Conservation (phyloP, 2,797 vertebrate species). For the Pipistrellus nathusii region DNA sequence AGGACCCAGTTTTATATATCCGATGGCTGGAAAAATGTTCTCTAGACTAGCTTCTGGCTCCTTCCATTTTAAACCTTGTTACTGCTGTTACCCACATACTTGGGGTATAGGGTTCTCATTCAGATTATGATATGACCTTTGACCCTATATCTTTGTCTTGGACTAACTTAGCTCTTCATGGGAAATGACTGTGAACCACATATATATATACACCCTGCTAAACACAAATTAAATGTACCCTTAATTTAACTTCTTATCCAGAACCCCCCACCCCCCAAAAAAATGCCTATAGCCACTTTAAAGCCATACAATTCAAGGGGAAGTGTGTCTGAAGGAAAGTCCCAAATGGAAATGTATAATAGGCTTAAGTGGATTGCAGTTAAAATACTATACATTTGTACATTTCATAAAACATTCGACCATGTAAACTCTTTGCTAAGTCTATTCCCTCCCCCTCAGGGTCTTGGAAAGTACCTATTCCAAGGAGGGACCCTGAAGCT, state of each 20-base stretch:
- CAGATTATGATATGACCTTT: not conserved
- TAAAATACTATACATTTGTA: constrained; percentile 36
- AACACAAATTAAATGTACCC: not conserved
- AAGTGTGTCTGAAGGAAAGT: constrained; percentile 13
- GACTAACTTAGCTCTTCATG: not conserved
- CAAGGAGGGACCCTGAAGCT: not conserved
- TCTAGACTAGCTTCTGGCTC: not conserved
- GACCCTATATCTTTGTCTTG: not conserved
- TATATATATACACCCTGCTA: not conserved
- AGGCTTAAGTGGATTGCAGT: not conserved
- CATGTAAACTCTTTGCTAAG: constrained; percentile 39
- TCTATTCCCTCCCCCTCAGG: not conserved
- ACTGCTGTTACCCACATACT: not conserved
- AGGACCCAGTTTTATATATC: not conserved
- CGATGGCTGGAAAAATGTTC: not conserved
- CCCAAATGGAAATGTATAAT: not conserved
- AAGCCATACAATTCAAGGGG: not conserved
- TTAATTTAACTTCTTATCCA: constrained; percentile 32
- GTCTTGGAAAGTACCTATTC: not conserved
- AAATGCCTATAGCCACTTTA: not conserved
- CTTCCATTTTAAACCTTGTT: not conserved
- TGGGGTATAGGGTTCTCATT: not conserved
- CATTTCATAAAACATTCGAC: constrained; percentile 22
- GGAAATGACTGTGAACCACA: not conserved
- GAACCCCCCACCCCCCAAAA: not conserved